Evolutionary conservation across 1,140 invertebrate species (phyloP).

Genomic region (Zaprionus taronus): DNA sequence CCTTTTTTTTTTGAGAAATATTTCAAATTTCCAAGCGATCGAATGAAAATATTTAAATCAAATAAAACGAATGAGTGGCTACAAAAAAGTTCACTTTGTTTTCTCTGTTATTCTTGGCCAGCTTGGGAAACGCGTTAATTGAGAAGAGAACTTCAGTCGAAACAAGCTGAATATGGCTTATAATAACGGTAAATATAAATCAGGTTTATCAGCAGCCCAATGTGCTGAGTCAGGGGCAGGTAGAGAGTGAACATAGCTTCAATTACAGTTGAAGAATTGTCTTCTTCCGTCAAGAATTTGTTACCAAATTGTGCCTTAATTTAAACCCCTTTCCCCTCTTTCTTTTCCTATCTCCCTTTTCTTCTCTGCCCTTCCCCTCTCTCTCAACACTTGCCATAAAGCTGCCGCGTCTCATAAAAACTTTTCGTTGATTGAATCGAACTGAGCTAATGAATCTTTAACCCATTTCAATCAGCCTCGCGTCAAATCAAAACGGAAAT

Average conservation of each 20-base stretch:
- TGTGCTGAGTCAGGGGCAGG: conserved; percentile 12
- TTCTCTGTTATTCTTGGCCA: neutral
- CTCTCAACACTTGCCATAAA: conserved; percentile 1
- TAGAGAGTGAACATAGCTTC: neutral
- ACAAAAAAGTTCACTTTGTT: conserved; percentile 1
- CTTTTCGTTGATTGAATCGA: conserved; percentile 58
- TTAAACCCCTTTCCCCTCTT: neutral
- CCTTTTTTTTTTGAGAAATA: too few species aligned
- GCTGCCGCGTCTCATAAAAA: conserved; percentile 20
- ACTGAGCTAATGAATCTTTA: conserved; percentile 60
- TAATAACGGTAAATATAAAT: conserved; percentile 24
- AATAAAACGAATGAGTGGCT: conserved; percentile 3
- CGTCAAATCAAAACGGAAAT: conserved; percentile 77
- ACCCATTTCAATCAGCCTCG: conserved; percentile 72
- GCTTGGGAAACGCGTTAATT: conserved; percentile 25
- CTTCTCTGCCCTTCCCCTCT: neutral
- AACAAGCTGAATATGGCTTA: conserved; percentile 12
- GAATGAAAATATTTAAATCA: conserved; percentile 36
- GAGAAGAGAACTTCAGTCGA: conserved; percentile 12
- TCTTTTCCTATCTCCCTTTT: neutral
- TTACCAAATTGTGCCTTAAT: neutral
- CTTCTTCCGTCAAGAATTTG: neutral
- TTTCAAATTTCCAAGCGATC: conserved; percentile 47
- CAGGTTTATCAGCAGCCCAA: conserved; percentile 19
- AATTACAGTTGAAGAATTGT: neutral